These are phyloP conservation scores for Jordanella pulchra DNA, from an alignment of 2,797 vertebrate genomes.

Conservation along the genomic window DNA sequence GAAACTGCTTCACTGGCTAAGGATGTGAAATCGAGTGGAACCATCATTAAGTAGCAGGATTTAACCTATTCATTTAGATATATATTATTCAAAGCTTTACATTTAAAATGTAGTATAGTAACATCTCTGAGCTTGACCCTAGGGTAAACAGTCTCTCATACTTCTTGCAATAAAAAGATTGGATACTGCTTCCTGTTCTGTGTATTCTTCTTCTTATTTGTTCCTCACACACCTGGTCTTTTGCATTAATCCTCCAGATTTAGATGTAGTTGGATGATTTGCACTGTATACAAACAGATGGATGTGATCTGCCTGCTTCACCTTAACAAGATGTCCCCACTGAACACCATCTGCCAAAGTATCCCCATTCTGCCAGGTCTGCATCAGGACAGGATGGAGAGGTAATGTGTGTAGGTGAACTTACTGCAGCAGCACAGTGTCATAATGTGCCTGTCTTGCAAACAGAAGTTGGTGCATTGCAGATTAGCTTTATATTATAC, in stretches of 20 bases:
- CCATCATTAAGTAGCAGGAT: slow-evolving; percentile 5
- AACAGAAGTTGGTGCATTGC: not conserved
- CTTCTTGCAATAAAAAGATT: not conserved
- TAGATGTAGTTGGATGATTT: slow-evolving; percentile 4
- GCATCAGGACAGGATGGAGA: slow-evolving; percentile 15
- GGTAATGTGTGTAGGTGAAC: not conserved
- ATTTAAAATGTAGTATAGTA: slow-evolving; percentile 13
- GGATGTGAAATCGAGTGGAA: not conserved
- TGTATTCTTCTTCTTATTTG: not conserved
- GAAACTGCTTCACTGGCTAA: not conserved
- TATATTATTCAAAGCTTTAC: slow-evolving; percentile 7
- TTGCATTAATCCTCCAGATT: slow-evolving; percentile 25
- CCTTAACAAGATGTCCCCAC: slow-evolving; percentile 49
- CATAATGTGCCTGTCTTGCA: not conserved
- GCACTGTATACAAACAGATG: slow-evolving; percentile 48
- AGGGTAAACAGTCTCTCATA: slow-evolving; percentile 2
- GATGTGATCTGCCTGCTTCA: slow-evolving; percentile 41
- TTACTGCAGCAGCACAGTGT: slow-evolving; percentile 11
- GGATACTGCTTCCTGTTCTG: not conserved
- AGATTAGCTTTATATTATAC: not conserved
- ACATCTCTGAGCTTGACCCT: slow-evolving; percentile 22
- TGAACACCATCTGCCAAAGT: slow-evolving; percentile 58
- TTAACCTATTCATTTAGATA: slow-evolving; percentile 1
- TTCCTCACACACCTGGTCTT: slow-evolving; percentile 34
- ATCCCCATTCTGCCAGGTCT: slow-evolving; percentile 25